Base-by-base conservation (phyloP, 2,113 vertebrate genomes). In the Pitta sordida region DNA sequence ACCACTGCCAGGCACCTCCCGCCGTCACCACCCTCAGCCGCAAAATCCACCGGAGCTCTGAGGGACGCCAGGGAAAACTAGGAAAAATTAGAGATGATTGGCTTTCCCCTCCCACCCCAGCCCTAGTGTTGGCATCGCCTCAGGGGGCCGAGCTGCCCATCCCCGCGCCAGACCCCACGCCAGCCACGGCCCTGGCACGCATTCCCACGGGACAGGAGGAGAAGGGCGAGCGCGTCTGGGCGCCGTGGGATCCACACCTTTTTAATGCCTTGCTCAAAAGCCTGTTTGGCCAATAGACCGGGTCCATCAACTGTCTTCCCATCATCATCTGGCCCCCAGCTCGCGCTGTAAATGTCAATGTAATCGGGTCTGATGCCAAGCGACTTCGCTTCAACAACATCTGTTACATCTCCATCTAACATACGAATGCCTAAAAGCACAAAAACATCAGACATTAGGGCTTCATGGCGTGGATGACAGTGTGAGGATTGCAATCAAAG, bases 261-360 rank as follows among this genome's bases (percentile, higher is more conserved):
- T 97, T 98, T 98, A 97, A 99, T 98, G 97, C 99, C 98, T 56
- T 98, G 96, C 94, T 99, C 98, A 94, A 99, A 99, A 88, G 98
- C 98, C 91, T 98, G 98, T 63, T 98, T 99, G 82, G 99, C 98
- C 68, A 99, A 98, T 8, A 97, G 98, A 83, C 99, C 99, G 0
- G 99, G 99, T 52, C 99, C 99, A 15, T 99, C 99, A 95, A 99
- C 99, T 2, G 99, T 99, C 97, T 98, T 99, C 63, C 99, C 99
- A 29, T 99, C 99, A n/a, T 99, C 99, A 70, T 99, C 99, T 3
- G 99, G 99, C 22, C 99, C 99, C 99, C 99, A 99, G 97, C 99
- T 99, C 89, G 99, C 98, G 26, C 99, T 99, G 97, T 99, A 99
- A 95, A 99, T 98, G 97, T 99, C 98, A 67, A 99, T 98, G 98